Evolutionary conservation across 2,888 invertebrate genomes (phyloP), one percentile per base, ranked within the genome.

Genomic region (Rhodophaea formosa): DNA sequence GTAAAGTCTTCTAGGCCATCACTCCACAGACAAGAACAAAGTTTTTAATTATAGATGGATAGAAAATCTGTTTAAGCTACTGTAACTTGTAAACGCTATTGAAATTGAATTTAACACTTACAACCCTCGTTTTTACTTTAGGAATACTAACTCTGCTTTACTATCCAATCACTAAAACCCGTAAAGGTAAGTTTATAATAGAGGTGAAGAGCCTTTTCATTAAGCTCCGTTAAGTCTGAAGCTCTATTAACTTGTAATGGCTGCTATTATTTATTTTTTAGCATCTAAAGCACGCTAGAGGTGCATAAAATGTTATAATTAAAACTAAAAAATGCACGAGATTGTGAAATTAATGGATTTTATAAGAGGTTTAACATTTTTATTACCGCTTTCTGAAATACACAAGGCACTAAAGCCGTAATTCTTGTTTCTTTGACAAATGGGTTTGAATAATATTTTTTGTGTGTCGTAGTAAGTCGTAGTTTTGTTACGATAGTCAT

Each of bases 121-220:
- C n/a, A 12, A 23, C 1, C 23, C 46, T 46, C 17, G 16, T 17
- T 45, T 17, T 17, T 16, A 45, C 17, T 45, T 16, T 16, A 46
- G 23, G 10, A 23, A 17, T 46, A 17, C 46, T 45, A 2, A 32
- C n/a, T 39, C 39, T 12, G 10, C 14, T 16, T 23, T 17, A 39
- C 53, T 39, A 29, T 30, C 51, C 39, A 57, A 53, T 53, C 52
- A 46, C 32, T 57, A 17, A 45, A 53, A 53, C n/a, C 35, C 51
- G 17, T 58, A 59, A 56, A 59, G 57, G 56, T 56, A 53, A 59
- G 49, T 59, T 57, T 53, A 58, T 57, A 14, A 53, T 58, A 15
- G 51, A 53, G 59, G 57, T 57, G 52, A 49, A 60, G 53, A 53
- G 35, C 47, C 29, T 56, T 59, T 60, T 52, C 51, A 59, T 59